Conservation (phyloP, 2,113 vertebrate species). For the Machaerirhynchus nigripectus region DNA sequence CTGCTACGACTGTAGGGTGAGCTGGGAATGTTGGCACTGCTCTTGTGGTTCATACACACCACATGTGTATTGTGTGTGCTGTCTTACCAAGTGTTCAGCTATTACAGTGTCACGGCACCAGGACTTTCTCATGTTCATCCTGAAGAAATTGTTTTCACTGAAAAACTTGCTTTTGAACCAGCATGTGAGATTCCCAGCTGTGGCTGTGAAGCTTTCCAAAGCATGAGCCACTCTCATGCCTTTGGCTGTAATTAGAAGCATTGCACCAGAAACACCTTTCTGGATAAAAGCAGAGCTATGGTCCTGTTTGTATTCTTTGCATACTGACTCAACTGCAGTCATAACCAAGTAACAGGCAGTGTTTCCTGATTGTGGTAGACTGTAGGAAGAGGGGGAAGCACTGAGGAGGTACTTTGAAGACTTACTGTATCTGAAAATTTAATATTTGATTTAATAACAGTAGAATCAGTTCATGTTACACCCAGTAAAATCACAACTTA, state of each 20-base stretch:
- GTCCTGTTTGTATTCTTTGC: background rate
- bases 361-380: background rate
- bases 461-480: background rate
- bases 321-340: background rate
- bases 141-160: background rate
- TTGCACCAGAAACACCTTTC: background rate
- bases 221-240: background rate
- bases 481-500: background rate
- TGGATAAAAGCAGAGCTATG: background rate
- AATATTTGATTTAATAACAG: background rate
- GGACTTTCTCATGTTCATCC: background rate
- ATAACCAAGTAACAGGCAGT: background rate
- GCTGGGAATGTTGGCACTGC: background rate
- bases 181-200: background rate
- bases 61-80: rapidly evolving
- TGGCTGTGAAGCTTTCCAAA: background rate
- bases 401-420: background rate
- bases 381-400: background rate
- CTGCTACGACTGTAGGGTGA: background rate
- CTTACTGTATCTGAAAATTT: background rate
- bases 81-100: background rate
- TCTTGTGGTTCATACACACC: background rate
- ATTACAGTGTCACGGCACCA: background rate
- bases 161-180: background rate
- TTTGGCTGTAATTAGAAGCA: background rate